A percentile compares a stretch with the other conserved stretches of the same genome.
phyloP scores from a whole-genome alignment of 2,113 vertebrate genomes.

The Chionodraco myersi region DNA sequence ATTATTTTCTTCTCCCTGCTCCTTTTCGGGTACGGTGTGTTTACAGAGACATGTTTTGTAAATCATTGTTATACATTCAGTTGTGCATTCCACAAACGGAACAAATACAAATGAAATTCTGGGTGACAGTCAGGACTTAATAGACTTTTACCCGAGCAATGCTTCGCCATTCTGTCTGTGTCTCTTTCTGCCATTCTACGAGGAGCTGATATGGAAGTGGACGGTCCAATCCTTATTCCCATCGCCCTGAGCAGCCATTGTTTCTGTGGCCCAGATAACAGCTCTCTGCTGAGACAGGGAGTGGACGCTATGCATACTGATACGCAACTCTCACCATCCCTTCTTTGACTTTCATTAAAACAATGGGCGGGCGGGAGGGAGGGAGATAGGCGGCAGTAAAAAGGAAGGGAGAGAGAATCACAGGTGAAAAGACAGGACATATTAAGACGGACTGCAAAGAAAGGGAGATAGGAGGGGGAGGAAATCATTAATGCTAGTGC shows the following conservation, averaged over 20 bases:
- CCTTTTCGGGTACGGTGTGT: too few species aligned
- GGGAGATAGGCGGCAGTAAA: neutral
- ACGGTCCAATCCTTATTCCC: slow-evolving; percentile 24
- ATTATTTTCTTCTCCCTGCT: too few species aligned
- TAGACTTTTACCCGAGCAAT: neutral
- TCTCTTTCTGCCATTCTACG: slow-evolving; percentile 7
- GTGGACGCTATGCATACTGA: slow-evolving; percentile 52
- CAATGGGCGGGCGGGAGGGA: slow-evolving; percentile 9
- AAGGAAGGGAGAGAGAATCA: neutral
- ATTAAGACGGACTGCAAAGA: slow-evolving; percentile 25
- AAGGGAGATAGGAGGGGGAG: slow-evolving; percentile 17
- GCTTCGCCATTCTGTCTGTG: neutral
- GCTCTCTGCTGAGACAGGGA: slow-evolving; percentile 35
- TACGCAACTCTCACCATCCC: slow-evolving; percentile 13
- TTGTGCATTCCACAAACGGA: too few species aligned
- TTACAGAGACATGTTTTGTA: too few species aligned
- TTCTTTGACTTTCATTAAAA: slow-evolving; percentile 47
- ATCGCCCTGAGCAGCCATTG: slow-evolving; percentile 33
- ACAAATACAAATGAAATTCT: too few species aligned
- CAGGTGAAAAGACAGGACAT: slow-evolving; percentile 30
- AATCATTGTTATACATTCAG: too few species aligned
- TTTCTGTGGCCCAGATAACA: slow-evolving; percentile 40
- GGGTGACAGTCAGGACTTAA: neutral
- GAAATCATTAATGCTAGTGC: slow-evolving; percentile 37
- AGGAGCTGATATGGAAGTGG: slow-evolving; percentile 19